Base-by-base conservation (phyloP, 2,888 invertebrate species). In the Spilarctia lutea region DNA sequence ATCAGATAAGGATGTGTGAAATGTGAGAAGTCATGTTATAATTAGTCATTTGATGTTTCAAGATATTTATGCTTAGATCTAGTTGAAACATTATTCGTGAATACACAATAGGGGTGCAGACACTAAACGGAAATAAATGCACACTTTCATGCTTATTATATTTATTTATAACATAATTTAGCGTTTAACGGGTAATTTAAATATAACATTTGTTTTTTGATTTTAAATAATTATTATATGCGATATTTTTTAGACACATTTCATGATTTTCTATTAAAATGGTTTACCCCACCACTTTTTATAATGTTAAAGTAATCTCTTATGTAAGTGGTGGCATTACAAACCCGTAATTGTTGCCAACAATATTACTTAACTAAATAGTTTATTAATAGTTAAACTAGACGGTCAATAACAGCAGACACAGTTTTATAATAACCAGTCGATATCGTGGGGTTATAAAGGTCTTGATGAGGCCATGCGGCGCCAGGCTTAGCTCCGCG, bases 341-440 rank as follows among this genome's bases (percentile, higher is more conserved):
- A 65, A 30, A 30, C 20, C 33, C 4, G 8, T 24, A 3, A 18
- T 33, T 45, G 75, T 74, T 63, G 42, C 76, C 76, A 77, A 80
- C 71, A 67, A 45, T 39, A 72, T 39, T 18, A 45, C 30, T n/a
- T 13, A 24, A 24, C 24, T 68, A 48, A 48, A n/a, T 63, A n/a
- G 30, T 48, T 48, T 48, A 68, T 68, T 39, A 39, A 60, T 20
- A 33, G 39, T 35, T 48, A 13, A 11, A 42, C 10, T 56, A 39
- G 20, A 60, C 60, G 3, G n/a, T n/a, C n/a, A 35, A 27, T 80
- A 65, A 77, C 45, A 20, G 6, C 79, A 66, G 76, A 73, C 70
- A 68, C 60, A 60, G 69, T 65, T 65, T 39, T 11, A 39, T 65
- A 24, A 71, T 78, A 56, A 76, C 69, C 48, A 67, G 68, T 76